Percentiles rank a stretch among this genome's conserved stretches.
phyloP scores from a whole-genome alignment of 2,797 vertebrate genomes.

The Sebastolobus alascanus region DNA sequence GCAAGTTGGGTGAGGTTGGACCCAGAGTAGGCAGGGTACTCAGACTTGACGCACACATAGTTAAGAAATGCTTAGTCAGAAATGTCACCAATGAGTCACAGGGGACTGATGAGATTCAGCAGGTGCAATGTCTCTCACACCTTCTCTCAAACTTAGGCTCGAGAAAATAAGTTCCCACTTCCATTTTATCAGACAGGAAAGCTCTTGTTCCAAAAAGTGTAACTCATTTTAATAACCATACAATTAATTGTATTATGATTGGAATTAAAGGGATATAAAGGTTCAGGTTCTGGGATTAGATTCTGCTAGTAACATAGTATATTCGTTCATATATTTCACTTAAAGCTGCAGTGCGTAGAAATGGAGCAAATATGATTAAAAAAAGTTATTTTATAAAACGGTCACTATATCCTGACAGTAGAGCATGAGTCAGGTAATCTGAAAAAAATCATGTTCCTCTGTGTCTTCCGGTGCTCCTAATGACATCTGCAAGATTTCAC shows the following conservation, averaged over 20 bases:
- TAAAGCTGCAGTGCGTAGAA: too few relatives aligned
- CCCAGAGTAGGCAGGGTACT: neutral
- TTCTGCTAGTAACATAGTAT: neutral
- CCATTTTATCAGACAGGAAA: neutral
- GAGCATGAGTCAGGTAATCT: too few relatives aligned
- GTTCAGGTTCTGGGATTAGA: neutral
- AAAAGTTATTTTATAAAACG: too few relatives aligned
- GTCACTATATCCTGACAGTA: too few relatives aligned
- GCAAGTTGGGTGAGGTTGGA: neutral
- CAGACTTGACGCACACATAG: neutral
- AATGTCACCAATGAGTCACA: slow-evolving; percentile 12
- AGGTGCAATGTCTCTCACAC: slow-evolving; percentile 26
- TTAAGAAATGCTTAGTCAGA: slow-evolving; percentile 8
- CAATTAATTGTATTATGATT: neutral
- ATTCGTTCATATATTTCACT: neutral
- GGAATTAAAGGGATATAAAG: neutral
- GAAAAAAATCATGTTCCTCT: too few relatives aligned
- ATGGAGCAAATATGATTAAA: too few relatives aligned
- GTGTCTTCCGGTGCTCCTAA: too few relatives aligned
- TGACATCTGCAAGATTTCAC: too few relatives aligned
- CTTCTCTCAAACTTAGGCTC: slow-evolving; percentile 1
- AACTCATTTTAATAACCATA: neutral
- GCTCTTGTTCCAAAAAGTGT: too few relatives aligned
- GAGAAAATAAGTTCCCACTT: neutral
- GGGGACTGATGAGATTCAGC: slow-evolving; percentile 7